Conservation (phyloP, 1,140 invertebrate genomes). For the Lithobius niger region DNA sequence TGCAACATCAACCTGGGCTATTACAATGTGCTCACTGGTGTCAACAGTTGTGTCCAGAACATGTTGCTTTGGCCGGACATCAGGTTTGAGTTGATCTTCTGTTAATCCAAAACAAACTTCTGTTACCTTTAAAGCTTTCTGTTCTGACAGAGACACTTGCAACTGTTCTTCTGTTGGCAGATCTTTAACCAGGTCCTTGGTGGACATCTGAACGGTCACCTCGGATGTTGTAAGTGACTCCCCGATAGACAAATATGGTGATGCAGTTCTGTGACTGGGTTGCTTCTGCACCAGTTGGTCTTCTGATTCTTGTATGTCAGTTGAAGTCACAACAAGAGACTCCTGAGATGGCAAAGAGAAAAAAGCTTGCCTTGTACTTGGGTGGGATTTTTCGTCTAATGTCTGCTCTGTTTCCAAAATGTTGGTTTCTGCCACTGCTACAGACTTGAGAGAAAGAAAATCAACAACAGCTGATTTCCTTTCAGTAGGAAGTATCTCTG, state of each 20-base stretch:
- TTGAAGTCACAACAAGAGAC: slow-evolving; percentile 1
- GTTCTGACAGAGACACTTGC: not conserved
- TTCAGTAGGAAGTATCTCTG: not conserved
- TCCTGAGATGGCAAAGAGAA: not conserved
- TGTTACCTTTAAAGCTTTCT: not conserved
- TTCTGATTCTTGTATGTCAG: not conserved
- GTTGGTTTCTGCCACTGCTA: slow-evolving; percentile 12
- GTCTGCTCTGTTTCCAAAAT: slow-evolving; percentile 13
- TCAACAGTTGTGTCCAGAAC: slow-evolving; percentile 11
- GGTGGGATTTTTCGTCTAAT: slow-evolving; percentile 5
- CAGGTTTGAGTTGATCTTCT: not conserved
- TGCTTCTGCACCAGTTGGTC: not conserved
- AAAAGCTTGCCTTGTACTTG: not conserved
- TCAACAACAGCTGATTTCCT: not conserved
- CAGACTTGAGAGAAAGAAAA: not conserved
- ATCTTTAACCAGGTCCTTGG: not conserved
- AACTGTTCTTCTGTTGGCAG: not conserved
- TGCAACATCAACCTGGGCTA: slow-evolving; percentile 11
- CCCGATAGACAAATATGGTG: slow-evolving; percentile 6
- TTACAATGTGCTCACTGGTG: slow-evolving; percentile 12
- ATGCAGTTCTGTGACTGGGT: not conserved
- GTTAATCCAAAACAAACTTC: not conserved
- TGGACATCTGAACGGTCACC: not conserved
- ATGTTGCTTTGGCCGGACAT: not conserved
- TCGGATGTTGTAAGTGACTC: not conserved